Evolutionary conservation across 1,140 invertebrate genomes (phyloP), one percentile per base, ranked within the genome.

Genomic region (Drosophila leontia): DNA sequence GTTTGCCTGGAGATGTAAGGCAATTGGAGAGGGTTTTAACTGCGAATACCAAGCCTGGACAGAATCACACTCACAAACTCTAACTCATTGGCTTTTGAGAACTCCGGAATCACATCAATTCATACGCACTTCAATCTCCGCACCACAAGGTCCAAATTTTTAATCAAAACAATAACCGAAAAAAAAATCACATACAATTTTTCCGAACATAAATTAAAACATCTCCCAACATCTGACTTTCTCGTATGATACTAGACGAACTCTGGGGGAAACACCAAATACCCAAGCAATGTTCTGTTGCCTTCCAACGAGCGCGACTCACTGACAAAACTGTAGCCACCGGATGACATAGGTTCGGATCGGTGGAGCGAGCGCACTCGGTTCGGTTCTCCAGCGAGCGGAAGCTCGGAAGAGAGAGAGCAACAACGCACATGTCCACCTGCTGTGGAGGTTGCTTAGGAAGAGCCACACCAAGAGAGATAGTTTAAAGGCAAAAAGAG

Each of bases 111-210:
- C n/a, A 50, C 35, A 12, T 19, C 3, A 32, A 8, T 39, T 19
- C 44, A 39, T 42, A 17, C 8, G 26, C 64, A 8, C 26, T 44
- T 35, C 8, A 7, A 23, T 29, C 42, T 23, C 9, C 9, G 6
- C 13, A 5, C 0, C 9, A 32, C 15, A 34, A 44, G 68, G 19
- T 15, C 15, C 15, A 61, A 78, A 61, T 44, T 78, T 39, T 69
- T 29, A 44, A 61, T 56, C 57, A 44, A 65, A 44, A 51, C 37
- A 47, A 48, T 8, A 26, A 19, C 48, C 15, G 26, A 3, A 51
- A 60, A 67, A 67, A 51, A 39, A 48, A 35, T 64, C 59, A 34
- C 42, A 37, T 65, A 9, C 17, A 87, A 87, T 86, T 87, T 87
- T 86, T 29, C 26, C 26, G 71, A 86, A 48, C 69, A 29, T 75